phyloP scores from a whole-genome alignment of 2,113 vertebrate species.

The Vulpes lagopus region DNA sequence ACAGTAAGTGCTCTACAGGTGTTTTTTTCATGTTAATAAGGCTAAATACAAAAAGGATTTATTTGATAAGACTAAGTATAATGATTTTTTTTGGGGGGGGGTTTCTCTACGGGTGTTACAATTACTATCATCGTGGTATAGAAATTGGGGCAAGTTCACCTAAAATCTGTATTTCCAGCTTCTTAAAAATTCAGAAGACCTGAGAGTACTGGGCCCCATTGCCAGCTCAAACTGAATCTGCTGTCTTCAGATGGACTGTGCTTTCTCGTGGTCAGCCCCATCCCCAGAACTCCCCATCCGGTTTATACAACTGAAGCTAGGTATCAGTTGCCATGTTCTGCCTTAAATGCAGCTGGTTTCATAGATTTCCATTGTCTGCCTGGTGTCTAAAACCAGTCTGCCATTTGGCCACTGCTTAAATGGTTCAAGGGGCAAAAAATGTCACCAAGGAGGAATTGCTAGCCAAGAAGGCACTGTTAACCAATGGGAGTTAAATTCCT shows the following conservation, averaged over 20 bases:
- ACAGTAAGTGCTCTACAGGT: neutral
- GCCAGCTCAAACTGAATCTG: neutral
- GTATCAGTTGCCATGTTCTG: constrained; percentile 28
- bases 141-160: neutral
- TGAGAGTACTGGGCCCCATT: neutral
- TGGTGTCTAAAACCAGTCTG: constrained; percentile 47
- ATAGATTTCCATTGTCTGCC: constrained; percentile 44
- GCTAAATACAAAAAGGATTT: no score
- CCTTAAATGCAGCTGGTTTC: constrained; percentile 11
- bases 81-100: no score
- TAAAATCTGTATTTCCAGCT: constrained; percentile 36
- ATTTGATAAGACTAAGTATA: no score
- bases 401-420: neutral
- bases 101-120: neutral
- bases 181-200: constrained; percentile 38
- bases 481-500: neutral
- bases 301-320: constrained; percentile 22
- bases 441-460: constrained; percentile 24
- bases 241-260: neutral
- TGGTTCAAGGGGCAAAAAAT: constrained; percentile 16
- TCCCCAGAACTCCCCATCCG: neutral
- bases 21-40: neutral
- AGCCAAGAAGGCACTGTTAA: neutral
- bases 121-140: neutral
- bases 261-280: neutral